A percentile compares a stretch with the other conserved stretches of the same genome.
Conservation (phyloP, 1,140 invertebrate genomes). For the Phthorimaea operculella region DNA sequence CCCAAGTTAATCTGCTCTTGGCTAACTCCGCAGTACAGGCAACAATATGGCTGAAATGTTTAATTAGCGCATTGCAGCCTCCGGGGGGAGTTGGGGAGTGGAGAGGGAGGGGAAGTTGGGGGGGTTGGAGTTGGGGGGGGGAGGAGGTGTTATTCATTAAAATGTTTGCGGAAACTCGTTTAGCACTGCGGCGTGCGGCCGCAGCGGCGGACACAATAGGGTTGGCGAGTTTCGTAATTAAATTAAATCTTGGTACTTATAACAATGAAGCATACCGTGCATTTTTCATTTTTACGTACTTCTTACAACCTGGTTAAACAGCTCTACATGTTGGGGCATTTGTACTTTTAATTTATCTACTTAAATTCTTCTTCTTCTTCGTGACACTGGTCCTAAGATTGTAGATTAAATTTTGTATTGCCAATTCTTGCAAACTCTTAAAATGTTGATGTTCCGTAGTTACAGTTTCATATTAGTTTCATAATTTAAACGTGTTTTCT, state of each 20-base stretch:
- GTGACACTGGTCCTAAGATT: too few species aligned
- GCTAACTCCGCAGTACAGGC: background rate
- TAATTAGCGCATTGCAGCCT: conserved; percentile 59
- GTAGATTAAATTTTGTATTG: too few species aligned
- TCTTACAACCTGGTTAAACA: too few species aligned
- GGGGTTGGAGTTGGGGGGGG: conserved; percentile 6
- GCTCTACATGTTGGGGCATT: too few species aligned
- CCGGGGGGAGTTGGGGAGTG: conserved; percentile 11
- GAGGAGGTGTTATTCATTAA: conserved; percentile 62
- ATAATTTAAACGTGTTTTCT: too few species aligned
- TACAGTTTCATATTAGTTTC: too few species aligned
- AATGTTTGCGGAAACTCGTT: conserved; percentile 65
- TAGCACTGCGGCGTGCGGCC: conserved; percentile 51
- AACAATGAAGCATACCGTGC: too few species aligned
- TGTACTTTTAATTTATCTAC: too few species aligned
- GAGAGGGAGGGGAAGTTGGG: conserved; percentile 18
- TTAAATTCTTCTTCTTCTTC: too few species aligned
- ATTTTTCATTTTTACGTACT: too few species aligned
- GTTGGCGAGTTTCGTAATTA: background rate
- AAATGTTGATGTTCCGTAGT: too few species aligned
- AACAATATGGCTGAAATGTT: conserved; percentile 63
- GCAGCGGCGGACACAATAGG: conserved; percentile 17
- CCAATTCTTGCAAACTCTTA: too few species aligned
- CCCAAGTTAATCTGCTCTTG: background rate
- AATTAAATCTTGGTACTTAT: background rate